Evolutionary conservation across 35 echinoderm and acorn worm genomes (phyloP).

Genomic region (Stichopus chloronotus): DNA sequence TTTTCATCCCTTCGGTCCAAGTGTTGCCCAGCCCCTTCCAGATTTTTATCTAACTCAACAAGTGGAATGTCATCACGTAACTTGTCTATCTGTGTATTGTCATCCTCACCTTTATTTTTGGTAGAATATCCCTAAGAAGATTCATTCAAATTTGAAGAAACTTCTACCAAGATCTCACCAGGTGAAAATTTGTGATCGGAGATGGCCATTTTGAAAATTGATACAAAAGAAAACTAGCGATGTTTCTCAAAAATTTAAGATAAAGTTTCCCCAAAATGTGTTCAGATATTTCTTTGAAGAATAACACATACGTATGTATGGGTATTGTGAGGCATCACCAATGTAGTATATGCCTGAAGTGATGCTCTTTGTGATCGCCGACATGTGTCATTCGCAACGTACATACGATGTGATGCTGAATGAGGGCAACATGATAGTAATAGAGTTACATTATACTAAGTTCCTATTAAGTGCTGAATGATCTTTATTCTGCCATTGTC

Average conservation of each 20-base stretch:
- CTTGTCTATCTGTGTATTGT: not conserved
- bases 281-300: not conserved
- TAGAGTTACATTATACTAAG: too few species aligned
- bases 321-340: not conserved
- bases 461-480: too few species aligned
- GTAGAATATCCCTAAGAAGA: not conserved
- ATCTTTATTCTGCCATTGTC: too few species aligned
- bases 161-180: not conserved
- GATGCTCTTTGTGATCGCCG: not conserved
- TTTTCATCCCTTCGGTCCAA: not conserved
- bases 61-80: not conserved
- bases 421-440: not conserved
- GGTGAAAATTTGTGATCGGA: not conserved
- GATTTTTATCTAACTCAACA: too few species aligned
- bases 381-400: not conserved
- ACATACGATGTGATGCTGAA: not conserved
- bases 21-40: not conserved
- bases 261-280: slow-evolving; percentile 14
- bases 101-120: slow-evolving; percentile 1
- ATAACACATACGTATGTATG: not conserved
- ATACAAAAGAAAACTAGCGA: not conserved
- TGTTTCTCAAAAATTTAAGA: not conserved
- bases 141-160: not conserved
- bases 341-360: not conserved
- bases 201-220: slow-evolving; percentile 22